A percentile compares a stretch with the other conserved stretches of the same genome.
phyloP scores from a whole-genome alignment of 2,797 vertebrate species.

The Varecia variegata region DNA sequence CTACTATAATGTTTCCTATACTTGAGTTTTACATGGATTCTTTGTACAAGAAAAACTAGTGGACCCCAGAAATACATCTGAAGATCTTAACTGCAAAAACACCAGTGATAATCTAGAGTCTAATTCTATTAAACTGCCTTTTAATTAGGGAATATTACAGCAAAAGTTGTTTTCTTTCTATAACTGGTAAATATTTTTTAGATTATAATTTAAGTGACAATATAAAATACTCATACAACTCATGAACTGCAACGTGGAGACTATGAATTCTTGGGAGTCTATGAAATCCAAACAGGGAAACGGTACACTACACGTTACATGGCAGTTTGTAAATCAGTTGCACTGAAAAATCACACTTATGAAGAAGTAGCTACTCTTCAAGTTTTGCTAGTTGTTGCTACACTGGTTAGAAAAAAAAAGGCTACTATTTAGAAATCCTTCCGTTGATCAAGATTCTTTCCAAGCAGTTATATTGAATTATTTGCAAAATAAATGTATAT shows the following conservation, averaged over 20 bases:
- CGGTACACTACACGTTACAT: neutral
- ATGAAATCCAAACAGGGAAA: neutral
- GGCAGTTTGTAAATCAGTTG: neutral
- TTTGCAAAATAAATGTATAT: conserved; percentile 32
- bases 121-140: neutral
- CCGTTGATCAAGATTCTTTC: neutral
- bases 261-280: neutral
- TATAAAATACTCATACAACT: conserved; percentile 11
- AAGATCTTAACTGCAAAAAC: neutral
- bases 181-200: neutral
- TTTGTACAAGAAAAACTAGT: neutral
- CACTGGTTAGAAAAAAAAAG: neutral
- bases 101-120: neutral
- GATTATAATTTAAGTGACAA: neutral
- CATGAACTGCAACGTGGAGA: neutral
- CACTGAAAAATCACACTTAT: conserved; percentile 4
- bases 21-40: neutral
- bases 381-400: neutral
- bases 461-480: conserved; percentile 32
- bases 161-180: neutral
- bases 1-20: neutral
- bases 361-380: conserved; percentile 9
- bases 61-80: neutral
- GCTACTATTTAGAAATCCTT: conserved; percentile 36
- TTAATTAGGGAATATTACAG: neutral